phyloP scores from a whole-genome alignment of 2,797 vertebrate genomes.

The Tapera naevia region DNA sequence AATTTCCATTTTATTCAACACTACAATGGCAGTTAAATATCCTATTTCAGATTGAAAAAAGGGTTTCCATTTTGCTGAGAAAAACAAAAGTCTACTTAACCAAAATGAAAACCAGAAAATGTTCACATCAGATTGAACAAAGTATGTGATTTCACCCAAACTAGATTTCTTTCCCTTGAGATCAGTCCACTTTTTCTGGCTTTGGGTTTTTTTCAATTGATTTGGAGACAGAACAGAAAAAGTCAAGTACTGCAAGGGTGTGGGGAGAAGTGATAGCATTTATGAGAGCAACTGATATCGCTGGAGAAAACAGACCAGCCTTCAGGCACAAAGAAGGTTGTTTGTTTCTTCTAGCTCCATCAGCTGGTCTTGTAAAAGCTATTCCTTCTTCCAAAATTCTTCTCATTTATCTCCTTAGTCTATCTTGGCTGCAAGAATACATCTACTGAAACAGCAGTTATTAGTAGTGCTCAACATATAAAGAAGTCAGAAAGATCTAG shows the following conservation, averaged over 20 bases:
- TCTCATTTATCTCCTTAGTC: conserved; percentile 13
- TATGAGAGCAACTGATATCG: conserved; percentile 43
- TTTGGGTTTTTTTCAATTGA: background rate
- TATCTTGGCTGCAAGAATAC: background rate
- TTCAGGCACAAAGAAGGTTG: conserved; percentile 41
- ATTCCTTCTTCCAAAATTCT: conserved; percentile 35
- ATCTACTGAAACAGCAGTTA: conserved; percentile 29
- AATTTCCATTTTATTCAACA: background rate
- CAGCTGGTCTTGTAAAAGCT: conserved; percentile 40
- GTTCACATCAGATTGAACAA: background rate
- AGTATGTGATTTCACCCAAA: conserved; percentile 21
- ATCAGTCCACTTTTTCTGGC: background rate
- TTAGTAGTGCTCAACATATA: background rate
- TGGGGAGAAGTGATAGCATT: conserved; percentile 49
- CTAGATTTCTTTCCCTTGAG: conserved; percentile 28
- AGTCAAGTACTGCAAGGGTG: conserved; percentile 29
- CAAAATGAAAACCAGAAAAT: conserved; percentile 41
- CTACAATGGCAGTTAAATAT: background rate
- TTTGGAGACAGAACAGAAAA: conserved; percentile 59
- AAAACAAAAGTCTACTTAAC: conserved; percentile 1
- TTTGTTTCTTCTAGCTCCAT: conserved; percentile 55
- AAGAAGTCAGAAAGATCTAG: conserved; percentile 8
- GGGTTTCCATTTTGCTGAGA: background rate
- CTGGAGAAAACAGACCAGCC: conserved; percentile 46
- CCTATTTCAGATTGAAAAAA: background rate